These are phyloP conservation scores for Clamator glandarius DNA, from an alignment of 2,797 vertebrate genomes.

Conservation along the genomic window DNA sequence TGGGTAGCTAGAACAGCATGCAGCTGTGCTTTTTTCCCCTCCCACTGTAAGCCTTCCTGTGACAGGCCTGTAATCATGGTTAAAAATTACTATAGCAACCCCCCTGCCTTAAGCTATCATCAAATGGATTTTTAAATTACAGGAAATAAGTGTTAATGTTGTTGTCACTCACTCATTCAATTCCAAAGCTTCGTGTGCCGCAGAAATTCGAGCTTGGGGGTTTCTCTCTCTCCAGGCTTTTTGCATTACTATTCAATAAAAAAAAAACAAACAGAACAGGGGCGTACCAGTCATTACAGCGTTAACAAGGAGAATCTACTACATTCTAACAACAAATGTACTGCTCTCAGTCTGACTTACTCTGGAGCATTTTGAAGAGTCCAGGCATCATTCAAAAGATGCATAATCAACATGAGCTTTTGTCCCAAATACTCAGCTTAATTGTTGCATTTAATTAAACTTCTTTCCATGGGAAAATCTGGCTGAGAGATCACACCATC, in stretches of 20 bases:
- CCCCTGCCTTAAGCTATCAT: background rate
- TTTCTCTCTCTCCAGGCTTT: constrained; percentile 99
- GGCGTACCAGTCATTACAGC: constrained; percentile 16
- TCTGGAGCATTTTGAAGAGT: constrained; percentile 3
- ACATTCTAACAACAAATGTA: constrained; percentile 12
- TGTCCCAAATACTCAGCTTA: background rate
- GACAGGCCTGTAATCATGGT: background rate
- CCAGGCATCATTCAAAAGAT: constrained; percentile 5
- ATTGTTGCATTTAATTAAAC: constrained; percentile 8
- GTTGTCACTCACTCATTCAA: constrained; percentile 92
- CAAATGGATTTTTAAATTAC: constrained; percentile 14
- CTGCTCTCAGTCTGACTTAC: background rate
- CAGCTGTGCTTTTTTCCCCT: background rate
- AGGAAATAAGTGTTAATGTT: constrained; percentile 19
- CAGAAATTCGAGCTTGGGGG: constrained; percentile 96
- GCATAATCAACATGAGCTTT: background rate
- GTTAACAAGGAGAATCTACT: constrained; percentile 2
- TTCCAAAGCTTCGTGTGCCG: constrained; percentile 96
- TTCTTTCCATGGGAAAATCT: background rate
- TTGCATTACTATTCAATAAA: constrained; percentile 90
- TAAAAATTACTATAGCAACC: constrained; percentile 16
- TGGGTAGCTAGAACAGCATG: background rate
- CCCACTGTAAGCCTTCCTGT: background rate
- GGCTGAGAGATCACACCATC: background rate
- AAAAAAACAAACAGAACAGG: constrained; percentile 43